Evolutionary conservation across 2,888 invertebrate species (phyloP), one percentile per base, ranked within the genome.

Genomic region (Napeogenes inachia): DNA sequence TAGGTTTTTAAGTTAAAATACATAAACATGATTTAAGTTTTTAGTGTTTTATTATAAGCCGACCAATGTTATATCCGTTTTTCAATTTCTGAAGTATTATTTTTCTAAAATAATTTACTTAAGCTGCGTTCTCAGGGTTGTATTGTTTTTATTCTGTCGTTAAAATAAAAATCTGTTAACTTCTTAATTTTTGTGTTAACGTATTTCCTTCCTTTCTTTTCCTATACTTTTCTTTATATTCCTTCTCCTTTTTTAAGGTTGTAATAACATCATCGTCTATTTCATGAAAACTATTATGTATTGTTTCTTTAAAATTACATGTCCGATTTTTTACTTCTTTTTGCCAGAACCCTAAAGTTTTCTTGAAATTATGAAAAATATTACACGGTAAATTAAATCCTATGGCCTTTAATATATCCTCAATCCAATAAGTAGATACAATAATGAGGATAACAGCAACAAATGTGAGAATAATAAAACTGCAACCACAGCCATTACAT

Each of bases 341-440:
- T 6, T 45, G 55, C 21, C 61, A 61, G 8, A 56, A 21, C 4
- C 45, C 13, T 10, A 64, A 13, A n/a, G 45, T 42, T 45, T 45
- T 56, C n/a, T 64, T 64, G 4, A 64, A 56, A 56, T 56, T 56
- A 33, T 57, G 57, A 61, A 75, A 71, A 53, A 73, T 58, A 4
- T 67, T 55, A 54, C 65, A 66, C 4, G 73, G 72, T 10, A 72
- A 21, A 21, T 68, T 53, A 4, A 73, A 64, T 6, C 67, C 69
- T 4, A 75, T 60, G n/a, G 60, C 56, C 13, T 61, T 63, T 4
- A 75, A 59, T 2, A 75, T 6, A 60, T 78, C 71, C 63, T 78
- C 72, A 12, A 75, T 33, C 71, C 71, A 76, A 54, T 63, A 64
- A 0, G 72, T 71, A 56, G 71, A 74, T 4, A 69, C 68, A 2